Evolutionary conservation across 1,140 invertebrate species (phyloP), one percentile per base, ranked within the genome.

Genomic region (Heliothis subflexa): DNA sequence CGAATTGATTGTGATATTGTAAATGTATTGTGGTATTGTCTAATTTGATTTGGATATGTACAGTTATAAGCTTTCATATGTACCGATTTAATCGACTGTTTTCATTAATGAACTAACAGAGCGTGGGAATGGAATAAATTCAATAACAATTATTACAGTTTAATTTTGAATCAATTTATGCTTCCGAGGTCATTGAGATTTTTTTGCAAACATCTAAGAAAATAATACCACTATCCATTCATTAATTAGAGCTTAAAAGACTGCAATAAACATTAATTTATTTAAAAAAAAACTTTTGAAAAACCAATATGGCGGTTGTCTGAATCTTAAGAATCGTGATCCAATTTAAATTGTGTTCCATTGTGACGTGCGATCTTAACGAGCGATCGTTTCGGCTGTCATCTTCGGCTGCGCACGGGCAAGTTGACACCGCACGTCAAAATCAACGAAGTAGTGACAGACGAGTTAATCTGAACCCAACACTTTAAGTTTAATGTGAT

Each of bases 391-490:
- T 82, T 74, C 33, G 75, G 77, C 84, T 83, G 84, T 88, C 83
- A 86, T 49, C 68, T 68, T 75, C 83, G 75, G 82, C 25, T 76
- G 82, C 81, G 78, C 85, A 49, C 61, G 70, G 64, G 77, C 78
- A 74, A 59, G 83, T 79, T 85, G 87, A 90, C 85, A 84, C 83
- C 81, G 82, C 84, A 81, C 83, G 86, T 89, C 87, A 87, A 86
- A 85, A 86, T 85, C 82, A 83, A 85, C 86, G 76, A 82, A 78
- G 76, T 79, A 83, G 75, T 86, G 88, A 87, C 86, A 88, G 85
- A 91, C 84, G 88, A 88, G 86, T 91, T 90, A 88, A 88, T 91
- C 87, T 86, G 83, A 88, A 83, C 82, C 76, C 78, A 85, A 83
- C 82, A 84, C 81, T 81, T 85, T 83, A 80, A 62, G 70, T 40